Evolutionary conservation across 37 sponge, comb jelly and placozoan genomes (phyloP), one percentile per base, ranked within the genome.

Genomic region (Agelas oroides): DNA sequence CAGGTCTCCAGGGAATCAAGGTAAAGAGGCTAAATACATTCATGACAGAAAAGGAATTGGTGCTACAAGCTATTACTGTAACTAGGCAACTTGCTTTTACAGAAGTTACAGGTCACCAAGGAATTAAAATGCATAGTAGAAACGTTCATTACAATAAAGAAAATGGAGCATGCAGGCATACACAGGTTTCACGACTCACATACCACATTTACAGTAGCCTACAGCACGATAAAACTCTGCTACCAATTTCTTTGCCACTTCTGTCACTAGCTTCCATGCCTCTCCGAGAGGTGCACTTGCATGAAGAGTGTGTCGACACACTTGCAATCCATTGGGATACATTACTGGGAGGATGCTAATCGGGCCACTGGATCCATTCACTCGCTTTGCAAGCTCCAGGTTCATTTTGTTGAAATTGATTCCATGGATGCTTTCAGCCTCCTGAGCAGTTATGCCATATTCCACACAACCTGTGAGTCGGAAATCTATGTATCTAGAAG

Each of bases 321-420:
- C 86, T 46, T 72, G 68, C 13, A 68, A 33, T 15, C 91, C 86
- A 18, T 20, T 82, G 17, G 91, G 77, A 1, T 85, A 78, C 55
- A 85, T 19, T 23, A 91, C 86, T 8, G 86, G 86, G 0, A 91
- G 78, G 12, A 91, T 19, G 59, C 82, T 76, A n/a, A 81, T 63
- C 15, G 61, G 80, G 0, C 75, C 73, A 59, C 87, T 92, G 46
- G 75, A 83, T 5, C 84, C 87, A 53, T 92, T 92, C 73, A 92
- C 72, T 5, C 75, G 65, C n/a, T 46, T 71, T 17, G 76, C 84
- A 21, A 92, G 65, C 36, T 92, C 87, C 39, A 32, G 39, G 75
- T 92, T 92, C 92, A 92, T 86, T 18, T 57, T 38, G 60, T 77
- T 77, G 75, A 92, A 83, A 71, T 92, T 75, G 54, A 92, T 86